Conservation (phyloP, 2,888 invertebrate species). For the Exocentrus adspersus region DNA sequence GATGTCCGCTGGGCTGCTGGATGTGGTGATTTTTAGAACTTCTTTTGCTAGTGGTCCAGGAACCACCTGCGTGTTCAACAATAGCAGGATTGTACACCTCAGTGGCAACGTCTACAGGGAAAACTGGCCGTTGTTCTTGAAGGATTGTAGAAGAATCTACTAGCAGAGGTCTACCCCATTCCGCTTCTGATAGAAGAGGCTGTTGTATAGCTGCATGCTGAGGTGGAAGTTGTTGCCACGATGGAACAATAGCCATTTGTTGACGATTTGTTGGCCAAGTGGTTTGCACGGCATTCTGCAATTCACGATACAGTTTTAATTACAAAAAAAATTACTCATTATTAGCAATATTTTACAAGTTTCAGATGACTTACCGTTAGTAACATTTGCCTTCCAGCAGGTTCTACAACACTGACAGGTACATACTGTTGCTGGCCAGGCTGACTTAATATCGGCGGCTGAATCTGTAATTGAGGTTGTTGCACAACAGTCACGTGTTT, state of each 20-base stretch:
- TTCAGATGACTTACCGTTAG: constrained; percentile 74
- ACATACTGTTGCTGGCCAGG: constrained; percentile 89
- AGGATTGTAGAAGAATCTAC: constrained; percentile 80
- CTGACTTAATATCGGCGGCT: constrained; percentile 83
- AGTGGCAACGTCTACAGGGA: constrained; percentile 68
- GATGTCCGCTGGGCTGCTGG: constrained; percentile 68
- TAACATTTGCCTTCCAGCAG: constrained; percentile 82
- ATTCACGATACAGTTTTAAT: too few relatives aligned
- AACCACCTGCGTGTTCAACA: constrained; percentile 65
- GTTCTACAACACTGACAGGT: constrained; percentile 93
- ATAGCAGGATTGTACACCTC: constrained; percentile 70
- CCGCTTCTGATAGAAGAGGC: constrained; percentile 69
- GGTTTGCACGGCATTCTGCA: constrained; percentile 72
- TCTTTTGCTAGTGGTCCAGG: constrained; percentile 62
- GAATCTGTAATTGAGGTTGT: constrained; percentile 78
- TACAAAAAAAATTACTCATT: too few relatives aligned
- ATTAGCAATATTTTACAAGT: too few relatives aligned
- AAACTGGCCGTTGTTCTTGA: constrained; percentile 71
- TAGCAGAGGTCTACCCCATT: constrained; percentile 80
- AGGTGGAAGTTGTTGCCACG: constrained; percentile 83
- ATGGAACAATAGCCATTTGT: constrained; percentile 81
- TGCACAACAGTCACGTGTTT: constrained; percentile 77
- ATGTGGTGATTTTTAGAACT: constrained; percentile 71
- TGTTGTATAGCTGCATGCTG: constrained; percentile 70
- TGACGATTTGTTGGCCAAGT: constrained; percentile 80